Evolutionary conservation across 1,140 invertebrate species (phyloP), one percentile per base, ranked within the genome.

Genomic region (Drosophila gunungcola): DNA sequence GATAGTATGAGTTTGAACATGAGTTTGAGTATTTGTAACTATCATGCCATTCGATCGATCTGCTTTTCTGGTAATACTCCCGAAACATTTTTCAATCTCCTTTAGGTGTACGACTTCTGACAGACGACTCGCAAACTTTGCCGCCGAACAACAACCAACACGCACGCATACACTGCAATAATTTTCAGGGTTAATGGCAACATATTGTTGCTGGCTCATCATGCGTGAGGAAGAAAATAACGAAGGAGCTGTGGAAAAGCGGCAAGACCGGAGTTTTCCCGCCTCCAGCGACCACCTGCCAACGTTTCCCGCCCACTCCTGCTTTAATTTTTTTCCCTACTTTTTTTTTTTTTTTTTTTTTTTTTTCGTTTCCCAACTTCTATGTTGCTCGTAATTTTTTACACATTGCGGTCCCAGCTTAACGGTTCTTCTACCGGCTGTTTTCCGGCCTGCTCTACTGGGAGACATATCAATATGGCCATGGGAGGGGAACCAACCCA

Each of bases 401-500:
- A 89, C 84, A 89, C 84, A 89, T 89, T 89, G 84, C 77, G 84
- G 84, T 89, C 80, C 83, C 84, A 64, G 77, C 73, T 83, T 88
- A 89, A 88, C 84, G 76, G 34, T 11, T 25, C 55, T 49, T 69
- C 83, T 67, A 48, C 82, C 78, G 78, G 48, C 83, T 80, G 83
- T 60, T 86, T 80, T 80, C 61, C 61, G 51, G 64, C 68, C 48
- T 76, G 67, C 73, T 84, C 90, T 85, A 82, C 83, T 90, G 90
- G 90, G 90, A 91, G 78, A 80, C 86, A 89, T 82, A 90, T 90
- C 86, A 85, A 91, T 79, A 90, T 82, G 81, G 52, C 65, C 65
- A 90, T 85, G 81, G 57, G 62, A 65, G 55, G 41, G 74, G 67
- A 42, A 55, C 5, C 29, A 61, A 49, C 11, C 25, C 32, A 54